Evolutionary conservation across 2,888 invertebrate species (phyloP).

Genomic region (Eristalinus sepulchralis): DNA sequence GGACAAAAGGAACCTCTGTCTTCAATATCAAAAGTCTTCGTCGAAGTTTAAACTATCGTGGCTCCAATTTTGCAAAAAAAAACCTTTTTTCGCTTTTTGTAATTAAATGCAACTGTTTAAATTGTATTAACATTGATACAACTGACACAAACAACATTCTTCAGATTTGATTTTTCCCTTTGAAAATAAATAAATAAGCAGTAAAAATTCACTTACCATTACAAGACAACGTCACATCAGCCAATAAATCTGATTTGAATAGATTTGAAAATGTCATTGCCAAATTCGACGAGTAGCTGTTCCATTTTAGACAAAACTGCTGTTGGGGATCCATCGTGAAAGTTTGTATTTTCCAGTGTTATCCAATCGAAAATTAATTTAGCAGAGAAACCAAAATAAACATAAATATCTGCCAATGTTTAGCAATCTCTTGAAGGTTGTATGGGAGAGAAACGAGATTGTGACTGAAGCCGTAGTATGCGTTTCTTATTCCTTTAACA

Average conservation of each 20-base stretch:
- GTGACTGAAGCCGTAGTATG: conserved; percentile 19
- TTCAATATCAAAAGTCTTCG: no score
- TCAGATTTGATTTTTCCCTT: no score
- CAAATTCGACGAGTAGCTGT: conserved; percentile 96
- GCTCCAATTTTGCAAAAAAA: no score
- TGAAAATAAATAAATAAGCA: no score
- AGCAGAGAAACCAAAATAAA: neutral
- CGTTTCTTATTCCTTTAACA: conserved; percentile 18
- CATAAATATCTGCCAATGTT: conserved; percentile 19
- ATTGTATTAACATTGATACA: no score
- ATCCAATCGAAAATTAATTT: conserved; percentile 15
- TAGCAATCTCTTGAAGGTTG: conserved; percentile 21
- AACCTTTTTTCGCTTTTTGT: no score
- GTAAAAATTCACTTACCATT: conserved; percentile 88
- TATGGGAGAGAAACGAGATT: conserved; percentile 22
- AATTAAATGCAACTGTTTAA: no score
- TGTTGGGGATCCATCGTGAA: conserved; percentile 94
- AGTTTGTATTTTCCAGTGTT: conserved; percentile 47
- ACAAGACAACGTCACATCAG: conserved; percentile 95
- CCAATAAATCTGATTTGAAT: conserved; percentile 95
- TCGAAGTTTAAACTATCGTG: no score
- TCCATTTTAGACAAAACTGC: conserved; percentile 97
- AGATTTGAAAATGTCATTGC: conserved; percentile 95
- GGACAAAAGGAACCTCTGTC: no score
- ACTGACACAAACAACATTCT: no score